Percentiles rank a stretch among this genome's conserved stretches.
Conservation (phyloP, 2,888 invertebrate species). For the Pollenia labialis region DNA sequence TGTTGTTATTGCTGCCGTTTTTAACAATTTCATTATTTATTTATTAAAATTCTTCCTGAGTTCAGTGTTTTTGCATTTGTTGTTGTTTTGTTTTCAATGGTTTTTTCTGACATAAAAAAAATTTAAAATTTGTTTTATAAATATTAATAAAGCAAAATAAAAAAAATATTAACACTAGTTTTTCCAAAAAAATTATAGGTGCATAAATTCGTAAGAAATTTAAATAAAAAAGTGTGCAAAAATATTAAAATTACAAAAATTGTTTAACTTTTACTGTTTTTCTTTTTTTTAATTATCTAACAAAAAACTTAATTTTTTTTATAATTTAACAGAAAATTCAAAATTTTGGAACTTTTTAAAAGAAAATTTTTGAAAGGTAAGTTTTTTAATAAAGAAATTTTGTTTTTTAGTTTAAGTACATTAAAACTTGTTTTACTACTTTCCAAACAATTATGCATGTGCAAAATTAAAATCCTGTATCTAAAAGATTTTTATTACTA, state of each 20-base stretch:
- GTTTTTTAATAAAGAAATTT: background rate
- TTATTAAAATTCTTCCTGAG: background rate
- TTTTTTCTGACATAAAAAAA: conserved; percentile 8
- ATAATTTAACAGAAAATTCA: conserved; percentile 17
- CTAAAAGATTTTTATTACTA: background rate
- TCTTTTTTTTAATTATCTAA: conserved; percentile 21
- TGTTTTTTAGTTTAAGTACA: background rate
- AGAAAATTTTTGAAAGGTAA: conserved; percentile 14
- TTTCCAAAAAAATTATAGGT: conserved; percentile 24
- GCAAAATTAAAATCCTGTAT: background rate
- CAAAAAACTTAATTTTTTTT: conserved; percentile 1
- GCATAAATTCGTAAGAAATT: conserved; percentile 20
- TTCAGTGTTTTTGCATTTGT: background rate
- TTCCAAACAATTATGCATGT: background rate
- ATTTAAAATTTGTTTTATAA: background rate
- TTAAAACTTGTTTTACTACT: conserved; percentile 5
- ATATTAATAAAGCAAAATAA: background rate
- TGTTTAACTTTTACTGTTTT: background rate
- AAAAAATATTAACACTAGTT: no score
- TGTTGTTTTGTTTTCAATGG: background rate
- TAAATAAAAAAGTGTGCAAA: conserved; percentile 20
- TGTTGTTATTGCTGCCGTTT: conserved; percentile 30
- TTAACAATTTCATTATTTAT: conserved; percentile 18
- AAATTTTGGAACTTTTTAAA: background rate
- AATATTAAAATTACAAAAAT: conserved; percentile 21